phyloP scores from a whole-genome alignment of 2,113 vertebrate species.

The Setophaga kirtlandii region DNA sequence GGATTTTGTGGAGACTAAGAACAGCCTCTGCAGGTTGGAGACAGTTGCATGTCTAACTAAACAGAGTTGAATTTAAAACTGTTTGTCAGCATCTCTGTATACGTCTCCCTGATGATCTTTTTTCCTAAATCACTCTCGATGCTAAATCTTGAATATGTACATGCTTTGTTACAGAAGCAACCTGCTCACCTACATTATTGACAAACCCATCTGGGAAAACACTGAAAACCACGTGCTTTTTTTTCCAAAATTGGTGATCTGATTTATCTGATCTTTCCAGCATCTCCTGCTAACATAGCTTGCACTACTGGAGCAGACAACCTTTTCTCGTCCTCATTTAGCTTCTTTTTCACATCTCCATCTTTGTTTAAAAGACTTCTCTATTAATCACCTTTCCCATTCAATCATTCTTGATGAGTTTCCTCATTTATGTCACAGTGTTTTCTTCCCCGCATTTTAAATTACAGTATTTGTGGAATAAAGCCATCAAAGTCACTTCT shows the following conservation, averaged over 20 bases:
- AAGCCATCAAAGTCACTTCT: background rate
- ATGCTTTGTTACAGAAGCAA: background rate
- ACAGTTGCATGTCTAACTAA: background rate
- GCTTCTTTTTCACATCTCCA: background rate
- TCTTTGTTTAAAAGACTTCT: background rate
- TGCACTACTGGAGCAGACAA: background rate
- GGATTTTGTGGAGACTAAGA: background rate
- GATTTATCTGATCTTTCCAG: background rate
- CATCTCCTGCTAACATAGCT: background rate
- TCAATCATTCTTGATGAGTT: background rate
- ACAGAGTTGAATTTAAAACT: background rate
- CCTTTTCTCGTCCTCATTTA: background rate
- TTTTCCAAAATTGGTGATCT: background rate
- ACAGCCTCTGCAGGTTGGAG: background rate
- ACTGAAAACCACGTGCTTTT: background rate
- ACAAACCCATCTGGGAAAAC: background rate
- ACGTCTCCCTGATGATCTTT: background rate
- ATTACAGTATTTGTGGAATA: background rate
- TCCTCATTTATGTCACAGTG: background rate
- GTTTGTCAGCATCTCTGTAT: background rate
- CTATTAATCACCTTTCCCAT: background rate
- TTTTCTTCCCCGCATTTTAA: background rate
- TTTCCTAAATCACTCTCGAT: background rate
- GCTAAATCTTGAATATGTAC: background rate
- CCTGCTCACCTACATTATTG: background rate